Evolutionary conservation across 2,113 vertebrate genomes (phyloP).

Genomic region (Sciurus niger): DNA sequence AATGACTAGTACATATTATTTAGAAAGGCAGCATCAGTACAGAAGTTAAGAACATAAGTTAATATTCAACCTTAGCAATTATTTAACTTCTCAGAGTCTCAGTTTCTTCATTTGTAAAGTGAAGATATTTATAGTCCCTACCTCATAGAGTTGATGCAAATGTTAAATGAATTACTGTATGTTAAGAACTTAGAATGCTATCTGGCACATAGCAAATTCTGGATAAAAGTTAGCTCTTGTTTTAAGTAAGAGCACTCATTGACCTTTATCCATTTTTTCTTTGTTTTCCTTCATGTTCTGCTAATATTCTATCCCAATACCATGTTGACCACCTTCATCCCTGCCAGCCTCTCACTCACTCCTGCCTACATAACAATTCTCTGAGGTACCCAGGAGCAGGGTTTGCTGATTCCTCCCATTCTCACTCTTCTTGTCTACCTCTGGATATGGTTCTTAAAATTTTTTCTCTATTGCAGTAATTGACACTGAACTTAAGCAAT

Average conservation of each 20-base stretch:
- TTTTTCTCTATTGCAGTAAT: background rate
- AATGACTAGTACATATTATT: background rate
- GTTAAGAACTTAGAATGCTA: background rate
- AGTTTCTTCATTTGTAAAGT: background rate
- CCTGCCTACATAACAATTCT: background rate
- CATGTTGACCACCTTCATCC: background rate
- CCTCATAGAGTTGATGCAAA: background rate
- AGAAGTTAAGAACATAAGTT: background rate
- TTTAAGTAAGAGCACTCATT: background rate
- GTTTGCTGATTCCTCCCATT: background rate
- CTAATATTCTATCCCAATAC: background rate
- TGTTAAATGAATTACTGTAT: background rate
- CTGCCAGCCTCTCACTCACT: background rate
- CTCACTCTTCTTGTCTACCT: background rate
- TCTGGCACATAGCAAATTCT: background rate
- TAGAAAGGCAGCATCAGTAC: background rate
- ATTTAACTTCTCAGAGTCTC: background rate
- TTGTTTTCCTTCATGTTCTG: background rate
- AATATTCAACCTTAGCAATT: background rate
- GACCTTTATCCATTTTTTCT: background rate
- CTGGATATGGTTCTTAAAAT: background rate
- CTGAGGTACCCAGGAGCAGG: background rate
- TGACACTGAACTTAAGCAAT: background rate
- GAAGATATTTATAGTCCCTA: background rate
- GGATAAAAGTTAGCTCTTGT: background rate